Evolutionary conservation across 2,888 invertebrate species (phyloP).

Genomic region (Escarpia spicata): DNA sequence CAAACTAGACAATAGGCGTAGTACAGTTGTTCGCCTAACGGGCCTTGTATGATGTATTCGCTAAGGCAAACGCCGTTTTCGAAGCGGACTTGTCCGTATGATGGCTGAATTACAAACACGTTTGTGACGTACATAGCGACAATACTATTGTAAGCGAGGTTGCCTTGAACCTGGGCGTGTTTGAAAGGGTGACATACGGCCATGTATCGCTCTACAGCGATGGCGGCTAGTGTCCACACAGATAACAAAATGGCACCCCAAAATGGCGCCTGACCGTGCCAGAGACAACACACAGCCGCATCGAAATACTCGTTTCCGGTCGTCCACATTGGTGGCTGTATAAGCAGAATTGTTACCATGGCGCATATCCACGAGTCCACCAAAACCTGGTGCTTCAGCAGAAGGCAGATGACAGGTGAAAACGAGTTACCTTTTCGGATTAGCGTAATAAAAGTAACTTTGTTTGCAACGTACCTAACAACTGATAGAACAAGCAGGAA

Average conservation of each 20-base stretch:
- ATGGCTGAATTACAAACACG: too few relatives aligned
- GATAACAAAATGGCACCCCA: conserved; percentile 39
- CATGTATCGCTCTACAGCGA: conserved; percentile 37
- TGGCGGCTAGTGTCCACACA: conserved; percentile 36
- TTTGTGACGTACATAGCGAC: too few relatives aligned
- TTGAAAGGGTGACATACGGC: conserved; percentile 31
- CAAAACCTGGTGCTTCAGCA: conserved; percentile 39
- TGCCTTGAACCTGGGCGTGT: too few relatives aligned
- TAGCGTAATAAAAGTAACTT: conserved; percentile 36
- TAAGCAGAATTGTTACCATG: conserved; percentile 31
- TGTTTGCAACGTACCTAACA: conserved; percentile 36
- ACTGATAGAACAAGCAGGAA: conserved; percentile 27
- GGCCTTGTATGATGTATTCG: too few relatives aligned
- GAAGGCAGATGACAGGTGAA: conserved; percentile 31
- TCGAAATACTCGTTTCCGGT: conserved; percentile 35
- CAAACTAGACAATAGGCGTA: too few relatives aligned
- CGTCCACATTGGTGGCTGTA: conserved; percentile 40
- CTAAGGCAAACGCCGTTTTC: too few relatives aligned
- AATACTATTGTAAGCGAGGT: too few relatives aligned
- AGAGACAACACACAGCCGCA: conserved; percentile 35
- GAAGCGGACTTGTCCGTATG: too few relatives aligned
- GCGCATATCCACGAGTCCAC: conserved; percentile 34
- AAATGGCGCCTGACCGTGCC: conserved; percentile 41
- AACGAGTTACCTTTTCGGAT: conserved; percentile 25
- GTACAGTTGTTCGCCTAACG: too few relatives aligned